These are phyloP conservation scores for Ctenodactylus gundi DNA, from an alignment of 2,113 vertebrate genomes.

Conservation along the genomic window DNA sequence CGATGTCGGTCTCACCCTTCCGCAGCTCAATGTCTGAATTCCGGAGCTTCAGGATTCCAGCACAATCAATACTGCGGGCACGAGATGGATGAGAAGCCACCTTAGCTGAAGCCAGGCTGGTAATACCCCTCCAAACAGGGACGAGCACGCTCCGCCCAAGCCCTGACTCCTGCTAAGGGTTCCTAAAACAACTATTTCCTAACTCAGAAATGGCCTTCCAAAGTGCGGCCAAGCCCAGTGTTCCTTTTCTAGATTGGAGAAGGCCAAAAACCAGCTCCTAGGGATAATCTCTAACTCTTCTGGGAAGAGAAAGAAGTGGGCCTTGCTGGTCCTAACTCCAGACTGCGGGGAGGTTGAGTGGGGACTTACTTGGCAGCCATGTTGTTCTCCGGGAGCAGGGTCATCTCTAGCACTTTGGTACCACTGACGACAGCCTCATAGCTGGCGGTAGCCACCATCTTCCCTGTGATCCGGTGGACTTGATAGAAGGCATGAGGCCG, in stretches of 20 bases:
- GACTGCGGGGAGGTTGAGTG: background rate
- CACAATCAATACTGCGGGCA: conserved; percentile 91
- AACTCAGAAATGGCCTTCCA: conserved; percentile 3
- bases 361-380: conserved; percentile 93
- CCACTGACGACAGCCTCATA: conserved; percentile 93
- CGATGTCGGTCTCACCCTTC: conserved; percentile 95
- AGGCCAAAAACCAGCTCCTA: background rate
- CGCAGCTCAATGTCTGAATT: conserved; percentile 96
- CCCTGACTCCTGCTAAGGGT: background rate
- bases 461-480: conserved; percentile 93
- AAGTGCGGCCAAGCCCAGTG: background rate
- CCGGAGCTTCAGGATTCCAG: conserved; percentile 94
- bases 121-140: background rate
- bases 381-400: conserved; percentile 92
- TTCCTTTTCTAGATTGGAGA: background rate
- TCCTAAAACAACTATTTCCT: background rate
- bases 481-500: conserved; percentile 95
- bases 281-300: background rate
- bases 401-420: conserved; percentile 94
- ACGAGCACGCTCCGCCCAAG: background rate
- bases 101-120: background rate
- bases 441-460: conserved; percentile 95
- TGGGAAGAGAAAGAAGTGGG: background rate
- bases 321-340: background rate
- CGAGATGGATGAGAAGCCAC: background rate